Base-by-base conservation (phyloP, 2,888 invertebrate species). In the Drosophila anceps region DNA sequence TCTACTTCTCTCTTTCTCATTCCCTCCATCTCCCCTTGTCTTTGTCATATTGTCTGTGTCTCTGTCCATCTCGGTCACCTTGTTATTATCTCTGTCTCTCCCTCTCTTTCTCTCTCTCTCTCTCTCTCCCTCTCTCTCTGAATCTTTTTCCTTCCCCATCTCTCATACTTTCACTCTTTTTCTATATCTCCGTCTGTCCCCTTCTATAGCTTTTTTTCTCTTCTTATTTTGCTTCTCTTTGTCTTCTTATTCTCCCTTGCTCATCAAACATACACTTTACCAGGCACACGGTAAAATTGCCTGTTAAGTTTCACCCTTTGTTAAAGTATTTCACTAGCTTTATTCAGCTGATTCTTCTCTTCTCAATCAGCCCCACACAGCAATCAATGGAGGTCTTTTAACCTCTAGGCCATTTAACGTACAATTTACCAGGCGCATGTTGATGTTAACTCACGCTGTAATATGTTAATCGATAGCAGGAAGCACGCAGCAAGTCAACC, bases 381-480 rank as follows among this genome's bases (percentile, higher is more conserved):
- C 29, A 29, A n/a, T 29, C 8, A 1, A n/a, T n/a, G 10, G 2
- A 27, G 27, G 15, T 9, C 18, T 13, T 20, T 51, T 12, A 31
- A 9, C 7, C 18, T 12, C 9, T 7, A 13, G 31, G 15, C 15
- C 24, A 43, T 3, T n/a, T 48, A 8, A 13, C 46, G 31, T 63
- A 37, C 20, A 60, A 31, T 60, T 64, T 64, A 29, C 37, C 63
- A 64, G 53, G 29, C 58, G 35, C 43, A 35, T 18, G 44, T 0
- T 18, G 24, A 39, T 51, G 20, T 5, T 2, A 53, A 35, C 51
- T 51, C 54, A 4, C 18, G 39, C 41, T 43, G 31, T 20, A 29
- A 43, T 41, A 46, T 58, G 46, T 24, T 58, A 39, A 37, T 59
- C 46, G 7, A 24, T 37, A 24, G 33, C 37, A 66, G 66, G 65